Base-by-base conservation (phyloP, 2,113 vertebrate genomes). In the Ageneiosus marmoratus region DNA sequence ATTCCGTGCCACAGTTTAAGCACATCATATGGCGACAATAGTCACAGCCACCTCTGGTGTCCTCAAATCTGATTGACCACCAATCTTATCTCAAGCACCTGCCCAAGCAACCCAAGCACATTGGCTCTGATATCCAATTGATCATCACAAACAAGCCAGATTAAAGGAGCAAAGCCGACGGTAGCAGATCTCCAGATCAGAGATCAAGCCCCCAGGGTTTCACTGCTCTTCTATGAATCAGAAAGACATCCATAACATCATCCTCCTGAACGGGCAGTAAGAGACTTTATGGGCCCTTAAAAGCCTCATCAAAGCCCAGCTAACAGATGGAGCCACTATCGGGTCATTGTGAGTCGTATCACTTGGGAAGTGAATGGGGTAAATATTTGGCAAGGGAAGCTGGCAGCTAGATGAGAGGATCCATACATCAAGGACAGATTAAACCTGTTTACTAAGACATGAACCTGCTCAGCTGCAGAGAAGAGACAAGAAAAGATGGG, bases 241-340 rank as follows among this genome's bases (percentile, higher is more conserved):
- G 65, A n/a, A 62, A 15, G 72, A 73, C 76, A 70, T 22, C 46
- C 80, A 60, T 32, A 67, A 62, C 46, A 20, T 32, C 16, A 34
- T 69, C 74, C 83, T 72, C 82, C 24, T 6, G 11, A 29, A 48
- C 51, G 77, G 69, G 41, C 72, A 50, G 20, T 22, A 24, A 65
- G n/a, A 37, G 70, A 46, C 65, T 86, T 88, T 86, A 86, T 83
- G 65, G 80, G 80, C 67, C 50, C 60, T 81, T 85, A 81, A 86
- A 86, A 88, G 85, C 80, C 85, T 86, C 80, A 86, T 88, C 85
- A 81, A 86, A 85, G 78, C 27, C 80, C 58, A 84, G 83, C 77
- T 76, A 77, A 73, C 87, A 88, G 85, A 88, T 88, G 87, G 87
- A 62, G 65, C 73, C 85, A 83, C 82, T 77, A 84, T 82, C 79